A percentile compares a stretch with the other conserved stretches of the same genome.
Evolutionary conservation across 2,888 invertebrate genomes (phyloP).

Genomic region (Escarpia spicata): DNA sequence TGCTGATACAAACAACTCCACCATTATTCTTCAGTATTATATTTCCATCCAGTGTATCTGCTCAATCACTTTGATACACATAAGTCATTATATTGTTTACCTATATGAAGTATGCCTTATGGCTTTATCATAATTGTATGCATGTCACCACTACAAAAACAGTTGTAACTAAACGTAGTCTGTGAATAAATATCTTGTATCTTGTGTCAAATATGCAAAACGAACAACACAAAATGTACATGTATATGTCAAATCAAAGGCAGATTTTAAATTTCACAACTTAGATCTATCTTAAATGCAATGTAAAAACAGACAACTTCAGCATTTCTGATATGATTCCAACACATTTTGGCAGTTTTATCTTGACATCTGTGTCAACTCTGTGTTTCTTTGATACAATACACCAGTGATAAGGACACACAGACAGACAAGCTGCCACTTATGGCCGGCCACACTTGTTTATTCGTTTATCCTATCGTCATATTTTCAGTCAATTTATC

Average conservation of each 20-base stretch:
- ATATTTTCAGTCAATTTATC: background rate
- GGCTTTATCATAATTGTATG: too few relatives aligned
- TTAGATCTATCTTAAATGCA: background rate
- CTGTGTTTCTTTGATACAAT: background rate
- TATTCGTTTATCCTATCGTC: background rate
- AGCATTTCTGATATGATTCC: background rate
- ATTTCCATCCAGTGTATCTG: too few relatives aligned
- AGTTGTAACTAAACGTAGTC: too few relatives aligned
- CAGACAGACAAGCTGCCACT: background rate
- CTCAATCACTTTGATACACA: too few relatives aligned
- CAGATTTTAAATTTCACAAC: background rate
- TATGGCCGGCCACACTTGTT: too few relatives aligned
- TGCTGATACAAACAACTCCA: too few relatives aligned
- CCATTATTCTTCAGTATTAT: too few relatives aligned
- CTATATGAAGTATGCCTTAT: too few relatives aligned
- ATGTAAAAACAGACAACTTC: background rate
- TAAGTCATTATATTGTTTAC: too few relatives aligned
- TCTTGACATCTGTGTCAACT: background rate
- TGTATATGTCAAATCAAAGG: background rate
- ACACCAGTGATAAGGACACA: background rate
- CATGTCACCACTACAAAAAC: too few relatives aligned
- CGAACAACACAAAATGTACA: background rate
- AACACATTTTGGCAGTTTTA: constrained; percentile 1
- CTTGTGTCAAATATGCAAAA: background rate
- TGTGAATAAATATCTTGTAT: too few relatives aligned